phyloP scores from a whole-genome alignment of 2,113 vertebrate genomes.

The Cynopterus brachyotis region DNA sequence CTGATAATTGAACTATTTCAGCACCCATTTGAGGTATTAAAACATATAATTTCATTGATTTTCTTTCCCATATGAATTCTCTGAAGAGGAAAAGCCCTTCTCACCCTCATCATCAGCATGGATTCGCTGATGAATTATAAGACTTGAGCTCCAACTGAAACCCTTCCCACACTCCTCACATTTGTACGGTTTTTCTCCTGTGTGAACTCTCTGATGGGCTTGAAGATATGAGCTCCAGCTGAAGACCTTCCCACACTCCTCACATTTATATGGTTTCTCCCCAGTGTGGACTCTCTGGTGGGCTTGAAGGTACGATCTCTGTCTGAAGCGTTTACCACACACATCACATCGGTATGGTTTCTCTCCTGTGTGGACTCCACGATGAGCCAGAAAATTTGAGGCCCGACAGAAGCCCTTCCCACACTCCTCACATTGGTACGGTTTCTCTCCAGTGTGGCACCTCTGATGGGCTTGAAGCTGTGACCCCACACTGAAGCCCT shows the following conservation, averaged over 20 bases:
- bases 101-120: constrained; percentile 47
- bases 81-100: not conserved
- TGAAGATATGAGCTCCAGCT: constrained; percentile 71
- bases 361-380: constrained; percentile 72
- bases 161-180: constrained; percentile 75
- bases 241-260: constrained; percentile 75
- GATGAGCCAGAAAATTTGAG: constrained; percentile 71
- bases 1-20: not conserved
- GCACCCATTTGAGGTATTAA: not conserved
- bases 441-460: constrained; percentile 74
- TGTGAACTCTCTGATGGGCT: constrained; percentile 73
- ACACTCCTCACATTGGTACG: constrained; percentile 69
- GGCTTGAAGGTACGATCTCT: constrained; percentile 69
- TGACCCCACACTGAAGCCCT: constrained; percentile 60
- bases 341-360: constrained; percentile 67
- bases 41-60: not conserved
- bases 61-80: not conserved
- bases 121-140: constrained; percentile 68
- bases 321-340: constrained; percentile 73
- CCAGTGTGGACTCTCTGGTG: constrained; percentile 76
- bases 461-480: constrained; percentile 72
- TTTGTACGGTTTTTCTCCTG: constrained; percentile 70
- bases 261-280: constrained; percentile 73
- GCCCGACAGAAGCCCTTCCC: constrained; percentile 73
- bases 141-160: constrained; percentile 76